Evolutionary conservation across 2,888 invertebrate genomes (phyloP).

Genomic region (Rhamnusium bicolor): DNA sequence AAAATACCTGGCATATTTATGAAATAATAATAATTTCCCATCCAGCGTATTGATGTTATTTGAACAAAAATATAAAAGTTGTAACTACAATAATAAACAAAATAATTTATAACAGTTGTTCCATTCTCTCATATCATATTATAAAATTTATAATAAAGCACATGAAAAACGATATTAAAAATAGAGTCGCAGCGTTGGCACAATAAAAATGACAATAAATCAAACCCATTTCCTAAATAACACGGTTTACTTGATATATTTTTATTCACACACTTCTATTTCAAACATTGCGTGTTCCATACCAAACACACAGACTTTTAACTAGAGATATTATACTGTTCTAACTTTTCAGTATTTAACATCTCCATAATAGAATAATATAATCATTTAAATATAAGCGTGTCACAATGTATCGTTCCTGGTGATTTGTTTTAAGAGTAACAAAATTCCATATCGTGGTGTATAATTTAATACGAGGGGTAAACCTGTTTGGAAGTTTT

Average conservation of each 20-base stretch:
- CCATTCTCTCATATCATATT: conserved; percentile 25
- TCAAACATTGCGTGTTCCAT: conserved; percentile 40
- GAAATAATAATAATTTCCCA: conserved; percentile 21
- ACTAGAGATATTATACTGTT: conserved; percentile 1
- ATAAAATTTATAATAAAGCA: conserved; percentile 51
- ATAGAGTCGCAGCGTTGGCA: conserved; percentile 61
- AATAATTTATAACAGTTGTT: conserved; percentile 29
- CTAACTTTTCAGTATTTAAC: not conserved
- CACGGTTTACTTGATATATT: conserved; percentile 54
- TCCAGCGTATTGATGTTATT: not conserved
- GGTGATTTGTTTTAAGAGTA: no score
- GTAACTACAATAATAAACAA: conserved; percentile 29
- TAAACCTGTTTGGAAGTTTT: no score
- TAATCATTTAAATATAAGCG: no score
- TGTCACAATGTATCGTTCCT: no score
- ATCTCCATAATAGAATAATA: not conserved
- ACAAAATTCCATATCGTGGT: no score
- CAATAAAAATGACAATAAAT: conserved; percentile 62
- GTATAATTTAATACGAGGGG: no score
- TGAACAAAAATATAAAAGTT: conserved; percentile 16
- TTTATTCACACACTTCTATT: conserved; percentile 50
- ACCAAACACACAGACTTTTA: conserved; percentile 4
- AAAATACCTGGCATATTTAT: conserved; percentile 14
- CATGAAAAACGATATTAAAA: conserved; percentile 57
- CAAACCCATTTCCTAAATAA: conserved; percentile 61